Evolutionary conservation across 2,113 vertebrate genomes (phyloP).

Genomic region (Podarcis muralis): DNA sequence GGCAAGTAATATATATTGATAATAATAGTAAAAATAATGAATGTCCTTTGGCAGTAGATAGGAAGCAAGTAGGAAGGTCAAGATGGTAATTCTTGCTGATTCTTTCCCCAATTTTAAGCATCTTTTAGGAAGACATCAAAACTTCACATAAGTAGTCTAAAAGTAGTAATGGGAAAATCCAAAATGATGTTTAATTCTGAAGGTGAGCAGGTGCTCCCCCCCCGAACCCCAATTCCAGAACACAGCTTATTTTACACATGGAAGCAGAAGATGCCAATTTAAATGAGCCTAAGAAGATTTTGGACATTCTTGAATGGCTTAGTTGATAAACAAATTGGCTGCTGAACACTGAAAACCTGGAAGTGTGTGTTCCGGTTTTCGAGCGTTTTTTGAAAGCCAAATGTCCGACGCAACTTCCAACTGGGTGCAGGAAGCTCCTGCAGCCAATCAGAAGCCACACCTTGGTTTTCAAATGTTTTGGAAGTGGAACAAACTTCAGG

Average conservation of each 20-base stretch:
- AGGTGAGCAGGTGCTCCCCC: too few relatives aligned
- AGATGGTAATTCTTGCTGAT: not conserved
- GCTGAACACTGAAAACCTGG: too few relatives aligned
- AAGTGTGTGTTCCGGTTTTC: too few relatives aligned
- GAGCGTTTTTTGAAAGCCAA: too few relatives aligned
- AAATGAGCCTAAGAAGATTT: not conserved
- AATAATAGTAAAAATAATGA: not conserved
- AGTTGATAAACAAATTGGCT: too few relatives aligned
- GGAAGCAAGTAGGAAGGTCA: not conserved
- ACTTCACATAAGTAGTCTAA: not conserved
- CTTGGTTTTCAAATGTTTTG: too few relatives aligned
- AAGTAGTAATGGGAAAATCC: not conserved
- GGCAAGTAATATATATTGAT: too few relatives aligned
- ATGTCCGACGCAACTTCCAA: too few relatives aligned
- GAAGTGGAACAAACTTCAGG: too few relatives aligned
- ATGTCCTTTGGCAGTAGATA: not conserved
- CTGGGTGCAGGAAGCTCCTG: too few relatives aligned
- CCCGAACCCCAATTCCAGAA: not conserved
- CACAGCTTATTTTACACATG: not conserved
- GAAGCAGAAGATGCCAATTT: not conserved
- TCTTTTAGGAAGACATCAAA: not conserved
- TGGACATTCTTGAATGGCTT: not conserved
- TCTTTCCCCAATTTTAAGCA: not conserved
- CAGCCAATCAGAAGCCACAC: too few relatives aligned
- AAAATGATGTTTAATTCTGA: not conserved